phyloP scores from a whole-genome alignment of 2,797 vertebrate genomes.

The Alca torda region DNA sequence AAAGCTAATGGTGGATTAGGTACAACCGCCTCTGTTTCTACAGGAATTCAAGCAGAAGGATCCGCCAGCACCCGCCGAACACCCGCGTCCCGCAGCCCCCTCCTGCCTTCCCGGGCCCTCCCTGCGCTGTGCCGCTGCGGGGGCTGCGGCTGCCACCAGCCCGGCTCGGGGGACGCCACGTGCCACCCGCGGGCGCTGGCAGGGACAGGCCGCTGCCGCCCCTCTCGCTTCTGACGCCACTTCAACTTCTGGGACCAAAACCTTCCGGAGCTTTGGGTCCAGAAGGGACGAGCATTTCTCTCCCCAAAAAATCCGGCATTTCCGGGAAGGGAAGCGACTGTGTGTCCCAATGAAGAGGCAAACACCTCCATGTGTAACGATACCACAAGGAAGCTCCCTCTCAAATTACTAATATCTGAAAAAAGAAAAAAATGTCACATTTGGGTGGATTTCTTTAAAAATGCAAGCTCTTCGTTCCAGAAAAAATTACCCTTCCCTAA shows the following conservation, averaged over 20 bases:
- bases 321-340: too few species aligned
- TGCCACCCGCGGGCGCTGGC: not conserved
- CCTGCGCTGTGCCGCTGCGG: not conserved
- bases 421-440: not conserved
- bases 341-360: accelerated
- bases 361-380: not conserved
- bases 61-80: not conserved
- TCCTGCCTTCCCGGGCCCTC: not conserved
- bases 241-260: not conserved
- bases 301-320: too few species aligned
- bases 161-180: not conserved
- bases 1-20: not conserved
- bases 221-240: not conserved
- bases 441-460: not conserved
- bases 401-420: not conserved
- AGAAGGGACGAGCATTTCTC: not conserved
- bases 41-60: not conserved
- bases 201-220: too few species aligned
- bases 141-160: not conserved
- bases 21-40: not conserved
- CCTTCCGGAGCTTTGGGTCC: too few species aligned
- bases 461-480: not conserved
- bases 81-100: not conserved
- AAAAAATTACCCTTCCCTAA: not conserved
- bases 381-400: not conserved